Evolutionary conservation across 2,797 vertebrate species (phyloP).

Genomic region (Sebastes elongatus): DNA sequence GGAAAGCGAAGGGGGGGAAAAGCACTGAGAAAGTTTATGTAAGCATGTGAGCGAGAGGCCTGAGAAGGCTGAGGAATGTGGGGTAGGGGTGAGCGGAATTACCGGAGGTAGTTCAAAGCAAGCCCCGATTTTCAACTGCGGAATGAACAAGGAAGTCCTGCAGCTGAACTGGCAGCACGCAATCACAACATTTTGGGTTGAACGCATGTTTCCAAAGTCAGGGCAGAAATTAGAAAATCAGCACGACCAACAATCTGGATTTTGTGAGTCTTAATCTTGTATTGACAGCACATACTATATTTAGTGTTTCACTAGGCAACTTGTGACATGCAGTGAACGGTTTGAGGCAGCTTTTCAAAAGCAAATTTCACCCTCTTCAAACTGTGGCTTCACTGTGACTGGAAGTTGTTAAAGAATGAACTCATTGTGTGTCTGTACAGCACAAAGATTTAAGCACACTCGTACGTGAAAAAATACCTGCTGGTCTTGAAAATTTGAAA

Average conservation of each 20-base stretch:
- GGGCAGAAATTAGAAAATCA: not conserved
- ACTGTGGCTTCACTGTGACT: not conserved
- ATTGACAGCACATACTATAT: constrained; percentile 44
- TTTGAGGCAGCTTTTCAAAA: constrained; percentile 14
- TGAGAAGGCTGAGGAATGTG: constrained; percentile 83
- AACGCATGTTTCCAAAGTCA: not conserved
- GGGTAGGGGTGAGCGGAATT: constrained; percentile 73
- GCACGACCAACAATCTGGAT: constrained; percentile 38
- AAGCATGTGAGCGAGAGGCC: constrained; percentile 81
- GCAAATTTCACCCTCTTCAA: constrained; percentile 10
- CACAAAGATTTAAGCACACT: constrained; percentile 37
- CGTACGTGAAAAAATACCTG: constrained; percentile 46
- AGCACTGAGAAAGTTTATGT: constrained; percentile 80
- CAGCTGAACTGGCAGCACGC: not conserved
- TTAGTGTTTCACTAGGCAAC: constrained; percentile 48
- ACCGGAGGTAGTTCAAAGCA: constrained; percentile 78
- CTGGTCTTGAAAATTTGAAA: constrained; percentile 59
- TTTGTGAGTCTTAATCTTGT: constrained; percentile 28
- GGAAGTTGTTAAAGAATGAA: constrained; percentile 24
- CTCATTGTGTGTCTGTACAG: constrained; percentile 12
- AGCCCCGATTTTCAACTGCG: constrained; percentile 36
- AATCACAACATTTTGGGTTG: not conserved
- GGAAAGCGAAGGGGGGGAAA: constrained; percentile 47
- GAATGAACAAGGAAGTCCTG: constrained; percentile 13
- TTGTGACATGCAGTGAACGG: constrained; percentile 36